Base-by-base conservation (phyloP, 2,113 vertebrate species). In the Motacilla tschutschensis region DNA sequence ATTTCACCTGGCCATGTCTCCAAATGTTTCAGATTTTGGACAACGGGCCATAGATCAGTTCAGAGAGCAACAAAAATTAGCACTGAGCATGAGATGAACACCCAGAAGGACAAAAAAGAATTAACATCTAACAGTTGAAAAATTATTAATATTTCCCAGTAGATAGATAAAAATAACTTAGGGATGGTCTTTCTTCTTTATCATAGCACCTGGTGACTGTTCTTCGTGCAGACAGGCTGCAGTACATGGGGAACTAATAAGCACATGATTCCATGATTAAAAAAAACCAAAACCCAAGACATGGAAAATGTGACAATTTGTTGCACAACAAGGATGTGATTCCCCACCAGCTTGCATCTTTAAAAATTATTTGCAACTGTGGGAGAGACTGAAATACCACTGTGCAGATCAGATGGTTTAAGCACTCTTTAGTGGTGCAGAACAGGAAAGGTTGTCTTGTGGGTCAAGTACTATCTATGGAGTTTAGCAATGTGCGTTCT, bases 131-230 rank as follows among this genome's bases (percentile, higher is more conserved):
- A 48, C 7, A 43, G 29, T 0, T 67, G 44, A 77, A 83, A 92
- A 85, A 67, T 78, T 12, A 85, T 33, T 87, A 66, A 55, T 55
- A 25, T 67, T 85, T 85, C 50, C 72, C 62, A 67, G 21, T 50
- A 10, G 6, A 82, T 5, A 62, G 73, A 87, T 58, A 85, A 87
- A 93, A 91, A 93, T 93, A 87, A 43, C 17, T 72, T 67, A 78
- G 15, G 35, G 58, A 78, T 67, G 35, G 75, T 87, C 31, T 47
- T 85, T 83, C 59, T 79, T 41, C 24, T 87, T 90, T 83, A 54
- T 47, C 41, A 79, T 14, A 57, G 79, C 2, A 28, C 54, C 41
- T 87, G 57, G 33, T 89, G 85, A 77, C 55, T 91, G 26, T 41
- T 70, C 50, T 50, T 59, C 7, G 2, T 35, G 41, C 76, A 87